Evolutionary conservation across 2,797 vertebrate genomes (phyloP), one percentile per base, ranked within the genome.

Genomic region (Melanotaenia nigrans): DNA sequence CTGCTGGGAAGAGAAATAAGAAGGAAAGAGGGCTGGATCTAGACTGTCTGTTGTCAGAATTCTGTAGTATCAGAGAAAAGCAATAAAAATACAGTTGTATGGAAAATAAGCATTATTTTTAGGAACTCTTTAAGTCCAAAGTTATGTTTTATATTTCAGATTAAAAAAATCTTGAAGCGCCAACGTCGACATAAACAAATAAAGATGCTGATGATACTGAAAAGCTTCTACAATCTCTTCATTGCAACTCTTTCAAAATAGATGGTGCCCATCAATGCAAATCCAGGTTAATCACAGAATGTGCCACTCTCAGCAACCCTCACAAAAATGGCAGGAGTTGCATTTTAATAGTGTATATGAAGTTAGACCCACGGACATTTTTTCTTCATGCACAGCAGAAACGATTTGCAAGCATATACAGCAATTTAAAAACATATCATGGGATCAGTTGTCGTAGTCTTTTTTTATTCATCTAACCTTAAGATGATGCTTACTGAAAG

Each of bases 311-410:
- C 60, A 63, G 68, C 3, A 57, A n/a, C 53, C 68, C 47, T 9
- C 30, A 14, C 28, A 47, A 22, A 70, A 49, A 47, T 57, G 4
- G 42, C 22, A 20, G 61, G 7, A 53, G 61, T 45, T 45, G 49
- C 20, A 3, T 38, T 38, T 65, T 69, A 30, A 40, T 32, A 24
- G 40, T 0, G 22, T 18, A 49, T 16, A 14, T 55, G 5, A 54
- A 53, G 60, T 61, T 40, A 49, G 57, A 58, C 55, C 54, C 33
- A 4, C 20, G 53, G 45, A 35, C 0, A 0, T 18, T 53, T 40
- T 13, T 47, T 64, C 42, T 54, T 12, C 14, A 33, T 1, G 30
- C 28, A 71, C 60, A 63, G 28, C 54, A 35, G 57, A 69, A 59
- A 65, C 62, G n/a, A 51, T 47, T 28, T 47, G 54, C 22, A 49